Base-by-base conservation (phyloP, 2,797 vertebrate species). In the Centroberyx gerrardi region DNA sequence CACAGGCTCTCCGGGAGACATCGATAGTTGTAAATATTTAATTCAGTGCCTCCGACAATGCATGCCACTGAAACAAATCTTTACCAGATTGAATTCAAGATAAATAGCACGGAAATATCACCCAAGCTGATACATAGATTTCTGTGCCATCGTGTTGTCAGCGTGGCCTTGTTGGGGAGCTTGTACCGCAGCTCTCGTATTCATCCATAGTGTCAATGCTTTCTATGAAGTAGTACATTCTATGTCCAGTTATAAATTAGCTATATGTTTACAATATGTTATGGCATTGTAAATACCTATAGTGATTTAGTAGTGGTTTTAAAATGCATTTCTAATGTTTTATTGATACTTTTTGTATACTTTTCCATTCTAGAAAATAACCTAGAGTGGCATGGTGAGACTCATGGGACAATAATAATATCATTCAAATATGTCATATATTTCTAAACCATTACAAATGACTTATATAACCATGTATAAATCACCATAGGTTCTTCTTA, bases 1-100 rank as follows among this genome's bases (percentile, higher is more conserved):
- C 88, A 89, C 87, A 66, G 81, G 80, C 89, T 92, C 90, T 92
- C 84, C 55, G 76, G 76, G 72, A 90, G 83, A 90, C 87, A 82
- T 92, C 92, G 65, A 92, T 92, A 90, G 68, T 83, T 81, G 80
- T 94, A 93, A 94, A 95, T 94, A 95, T 94, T 95, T 94, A 92
- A 95, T 94, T 87, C 75, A 74, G 60, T 90, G 81, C 89, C 86
- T 88, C 92, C 75, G 89, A 94, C 90, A 93, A 91, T 83, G 89
- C 87, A 78, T 66, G 82, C 84, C 84, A 77, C 86, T 90, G 90
- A 92, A 93, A 93, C 87, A 87, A 93, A 94, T 92, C 91, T 90
- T 85, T 87, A 90, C 63, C 76, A 82, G 87, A 88, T 92, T 84
- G 86, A 85, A 90, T 91, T 93, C 65, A 31, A 90, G 89, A 94